Base-by-base conservation (phyloP, 2,797 vertebrate genomes). In the Myotis findleyi region DNA sequence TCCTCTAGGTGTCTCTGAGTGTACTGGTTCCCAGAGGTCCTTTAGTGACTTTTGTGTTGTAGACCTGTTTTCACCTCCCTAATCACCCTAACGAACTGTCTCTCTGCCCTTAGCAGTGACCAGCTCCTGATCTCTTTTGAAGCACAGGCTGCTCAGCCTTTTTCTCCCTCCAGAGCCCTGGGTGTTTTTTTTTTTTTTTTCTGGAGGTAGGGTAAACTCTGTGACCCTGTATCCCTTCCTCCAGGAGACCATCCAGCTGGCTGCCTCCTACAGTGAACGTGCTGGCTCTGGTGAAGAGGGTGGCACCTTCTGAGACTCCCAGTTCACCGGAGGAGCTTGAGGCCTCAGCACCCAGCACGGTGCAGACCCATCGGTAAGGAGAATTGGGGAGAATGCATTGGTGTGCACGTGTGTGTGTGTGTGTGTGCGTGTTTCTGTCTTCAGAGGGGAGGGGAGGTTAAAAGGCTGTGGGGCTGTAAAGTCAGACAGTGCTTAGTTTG, bases 161-260 rank as follows among this genome's bases (percentile, higher is more conserved):
- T 72, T 20, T 49, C 33, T 84, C 2, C n/a, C 72, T 87, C 36
- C 23, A 47, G 66, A 69, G 13, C 18, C 68, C 59, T 62, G 86
- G 57, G 33, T 53, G 83, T 51, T 20, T 4, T 21, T 36, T 27
- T 5, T 59, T 10, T 59, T 68, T 59, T 47, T 68, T 47, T 36
- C 30, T 76, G 79, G 77, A 90, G 30, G 49, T 25, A 38, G n/a
- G 14, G 7, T 68, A 47, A 85, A 41, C 44, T 71, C 38, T 66
- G 69, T 72, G 49, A 88, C 41, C 36, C 73, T 76, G 3, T 23
- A 49, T 64, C 89, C 53, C 95, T 44, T 66, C 81, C 55, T 77
- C 77, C 94, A 99, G 99, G 96, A 99, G 99, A 77, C 99, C 99
- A 0, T 99, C 99, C 5, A 99, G 99, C 97, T 99, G 99, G 99